Base-by-base conservation (phyloP, 2,797 vertebrate genomes). In the Gorsachius magnificus region DNA sequence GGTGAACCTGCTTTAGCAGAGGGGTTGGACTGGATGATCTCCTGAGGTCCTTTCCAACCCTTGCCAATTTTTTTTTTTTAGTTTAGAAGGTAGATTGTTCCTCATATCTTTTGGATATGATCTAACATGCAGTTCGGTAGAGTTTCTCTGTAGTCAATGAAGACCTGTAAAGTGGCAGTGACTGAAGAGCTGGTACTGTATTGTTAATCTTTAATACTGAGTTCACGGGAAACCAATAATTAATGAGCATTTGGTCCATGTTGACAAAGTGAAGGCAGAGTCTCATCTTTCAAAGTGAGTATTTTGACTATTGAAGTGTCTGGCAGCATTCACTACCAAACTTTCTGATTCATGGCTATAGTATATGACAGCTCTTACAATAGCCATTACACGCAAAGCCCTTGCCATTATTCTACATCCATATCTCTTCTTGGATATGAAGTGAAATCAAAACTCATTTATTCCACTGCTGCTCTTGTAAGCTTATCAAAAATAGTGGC, bases 371-470 rank as follows among this genome's bases (percentile, higher is more conserved):
- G 61, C 48, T 93, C 71, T 87, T 68, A 85, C 78, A 90, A 63
- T 51, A 91, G 83, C 94, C 81, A 48, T 93, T 91, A 54, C 58
- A 69, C 3, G 9, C 60, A 94, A 92, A 95, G 76, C 84, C 72
- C 72, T 93, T 94, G 87, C 90, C 61, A 41, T 80, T 91, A 75
- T 82, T 94, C 68, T 85, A 28, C 65, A 78, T 85, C 88, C 82
- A 25, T 95, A 81, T 72, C 65, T 96, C 75, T 87, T 83, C 81
- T 68, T 81, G 78, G 89, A 79, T 91, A 75, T 78, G 90, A 92
- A 91, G 61, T 69, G 87, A 95, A 95, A 93, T 92, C 83, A 91
- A 93, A 95, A 57, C 45, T 50, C 75, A 91, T 94, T 95, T 95
- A 87, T 96, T 95, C 50, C 3, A 9, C 68, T 84, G 81, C 90